Percentiles rank a stretch among this genome's conserved stretches.
Evolutionary conservation across 2,888 invertebrate species (phyloP).

Genomic region (Erebia palarica): DNA sequence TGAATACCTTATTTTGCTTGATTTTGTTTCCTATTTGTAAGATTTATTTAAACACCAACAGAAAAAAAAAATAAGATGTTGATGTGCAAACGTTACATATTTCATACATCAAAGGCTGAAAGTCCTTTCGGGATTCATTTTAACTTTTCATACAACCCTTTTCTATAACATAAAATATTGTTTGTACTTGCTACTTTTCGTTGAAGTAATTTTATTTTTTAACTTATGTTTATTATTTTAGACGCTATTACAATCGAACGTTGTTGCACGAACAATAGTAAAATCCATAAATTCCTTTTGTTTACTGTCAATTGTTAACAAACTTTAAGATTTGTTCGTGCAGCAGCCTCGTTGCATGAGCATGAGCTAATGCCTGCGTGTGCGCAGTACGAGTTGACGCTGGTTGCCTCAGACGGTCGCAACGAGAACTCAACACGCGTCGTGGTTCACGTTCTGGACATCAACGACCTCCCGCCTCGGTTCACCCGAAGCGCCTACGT

Average conservation of each 20-base stretch:
- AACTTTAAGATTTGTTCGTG: constrained; percentile 29
- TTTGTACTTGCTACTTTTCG: neutral
- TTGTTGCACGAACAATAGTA: constrained; percentile 13
- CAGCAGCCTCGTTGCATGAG: constrained; percentile 66
- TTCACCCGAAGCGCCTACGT: constrained; percentile 88
- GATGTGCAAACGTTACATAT: neutral
- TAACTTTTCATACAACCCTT: neutral
- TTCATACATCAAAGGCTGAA: neutral
- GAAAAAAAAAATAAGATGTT: neutral
- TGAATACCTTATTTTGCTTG: too few relatives aligned
- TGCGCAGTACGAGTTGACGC: constrained; percentile 91
- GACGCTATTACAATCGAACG: constrained; percentile 4
- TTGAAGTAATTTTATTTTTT: neutral
- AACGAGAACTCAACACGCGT: constrained; percentile 94
- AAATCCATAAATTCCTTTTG: neutral
- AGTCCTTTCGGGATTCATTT: neutral
- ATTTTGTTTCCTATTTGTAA: neutral
- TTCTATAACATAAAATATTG: neutral
- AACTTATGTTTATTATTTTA: constrained; percentile 5
- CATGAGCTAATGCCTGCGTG: constrained; percentile 71
- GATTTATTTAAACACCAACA: neutral
- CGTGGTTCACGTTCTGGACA: constrained; percentile 91
- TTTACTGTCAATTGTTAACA: neutral
- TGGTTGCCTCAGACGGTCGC: constrained; percentile 94
- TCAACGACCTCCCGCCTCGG: constrained; percentile 94